Percentiles rank a stretch among this genome's conserved stretches.
Evolutionary conservation across 2,113 vertebrate species (phyloP).

Genomic region (Sturnus vulgaris): DNA sequence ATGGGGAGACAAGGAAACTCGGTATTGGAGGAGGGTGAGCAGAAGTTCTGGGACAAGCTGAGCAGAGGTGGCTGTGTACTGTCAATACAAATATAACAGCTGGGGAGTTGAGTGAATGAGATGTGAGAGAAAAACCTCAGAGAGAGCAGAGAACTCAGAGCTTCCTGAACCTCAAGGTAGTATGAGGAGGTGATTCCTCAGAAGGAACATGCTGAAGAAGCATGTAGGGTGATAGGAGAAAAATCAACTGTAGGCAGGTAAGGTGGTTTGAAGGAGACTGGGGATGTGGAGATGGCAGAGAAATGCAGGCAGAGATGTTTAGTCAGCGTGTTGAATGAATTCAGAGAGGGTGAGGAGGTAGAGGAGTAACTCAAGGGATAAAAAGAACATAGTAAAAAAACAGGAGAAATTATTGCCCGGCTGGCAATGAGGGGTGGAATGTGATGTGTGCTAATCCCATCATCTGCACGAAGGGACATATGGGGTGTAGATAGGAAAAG

Average conservation of each 20-base stretch:
- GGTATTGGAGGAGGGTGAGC: neutral
- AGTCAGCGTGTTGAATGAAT: neutral
- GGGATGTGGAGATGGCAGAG: neutral
- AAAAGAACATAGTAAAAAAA: neutral
- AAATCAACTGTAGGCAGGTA: neutral
- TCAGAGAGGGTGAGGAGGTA: neutral
- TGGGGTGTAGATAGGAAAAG: neutral
- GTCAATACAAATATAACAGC: neutral
- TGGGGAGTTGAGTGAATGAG: neutral
- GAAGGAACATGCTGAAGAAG: neutral
- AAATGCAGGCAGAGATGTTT: neutral
- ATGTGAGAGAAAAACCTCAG: neutral
- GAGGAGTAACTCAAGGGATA: neutral
- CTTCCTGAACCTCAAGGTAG: neutral
- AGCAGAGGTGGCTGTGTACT: neutral
- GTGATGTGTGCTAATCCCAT: neutral
- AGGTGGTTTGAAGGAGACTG: neutral
- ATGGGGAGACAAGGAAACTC: accelerated
- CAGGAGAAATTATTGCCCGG: neutral
- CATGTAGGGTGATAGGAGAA: neutral
- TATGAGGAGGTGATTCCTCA: neutral
- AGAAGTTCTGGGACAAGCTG: neutral
- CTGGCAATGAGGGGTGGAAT: neutral
- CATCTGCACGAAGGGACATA: neutral
- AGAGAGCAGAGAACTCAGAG: neutral